Evolutionary conservation across 1,140 invertebrate genomes (phyloP), one percentile per base, ranked within the genome.

Genomic region (Aporrectodea caliginosa): DNA sequence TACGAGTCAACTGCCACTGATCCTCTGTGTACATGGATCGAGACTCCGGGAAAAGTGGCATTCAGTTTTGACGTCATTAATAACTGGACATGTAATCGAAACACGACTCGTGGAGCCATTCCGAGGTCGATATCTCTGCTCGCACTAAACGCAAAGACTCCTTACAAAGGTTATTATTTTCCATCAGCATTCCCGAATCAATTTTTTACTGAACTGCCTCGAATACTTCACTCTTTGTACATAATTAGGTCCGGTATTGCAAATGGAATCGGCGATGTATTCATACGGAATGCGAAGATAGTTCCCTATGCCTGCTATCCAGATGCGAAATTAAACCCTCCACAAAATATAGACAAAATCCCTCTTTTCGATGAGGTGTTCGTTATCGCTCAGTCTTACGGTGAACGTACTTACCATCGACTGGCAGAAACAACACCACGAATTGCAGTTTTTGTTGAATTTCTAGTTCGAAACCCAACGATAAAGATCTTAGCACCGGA

Each of bases 381-480:
- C 16, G 69, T 43, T 35, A 75, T 79, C 22, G 14, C 78, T 29
- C 78, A 79, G 78, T 75, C 29, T 14, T 75, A 71, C 70, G 78
- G 72, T 1, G 1, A 27, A 6, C 70, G 71, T 16, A 75, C 33
- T 22, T 79, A 35, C 32, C 78, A 79, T 30, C 31, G 31, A 29
- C 14, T 68, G 22, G 73, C 73, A 16, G 78, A 79, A 79, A 69
- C 76, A n/a, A 27, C 75, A 14, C 78, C 78, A 43, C 33, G 78
- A 69, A 75, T 75, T 16, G 73, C 73, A 12, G 22, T 34, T 12
- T 75, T 69, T 43, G 22, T 75, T 16, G 72, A 73, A 16, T 79
- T 79, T 30, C 73, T 79, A 16, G 29, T 27, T 0, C 34, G 43
- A 27, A 27, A 75, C 35, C 78, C 78, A 16, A 33, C 30, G 1